A percentile compares a stretch with the other conserved stretches of the same genome.
Evolutionary conservation across 1,140 invertebrate genomes (phyloP).

Genomic region (Drosophila ficusphila): DNA sequence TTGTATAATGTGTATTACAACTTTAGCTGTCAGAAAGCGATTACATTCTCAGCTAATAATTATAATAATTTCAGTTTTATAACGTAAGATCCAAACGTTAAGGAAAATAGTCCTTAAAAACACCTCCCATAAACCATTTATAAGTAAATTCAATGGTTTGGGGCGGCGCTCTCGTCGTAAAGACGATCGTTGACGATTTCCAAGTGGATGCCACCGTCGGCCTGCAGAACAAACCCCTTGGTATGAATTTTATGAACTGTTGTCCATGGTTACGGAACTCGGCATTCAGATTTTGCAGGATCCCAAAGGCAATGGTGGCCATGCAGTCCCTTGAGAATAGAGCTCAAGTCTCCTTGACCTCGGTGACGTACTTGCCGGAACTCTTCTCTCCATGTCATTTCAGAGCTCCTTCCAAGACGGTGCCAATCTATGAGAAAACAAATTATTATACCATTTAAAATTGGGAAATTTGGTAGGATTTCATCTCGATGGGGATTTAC

Average conservation of each 20-base stretch:
- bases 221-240: conserved; percentile 58
- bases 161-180: conserved; percentile 37
- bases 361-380: conserved; percentile 17
- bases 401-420: conserved; percentile 52
- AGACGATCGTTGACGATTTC: conserved; percentile 70
- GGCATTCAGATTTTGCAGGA: conserved; percentile 85
- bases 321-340: conserved; percentile 87
- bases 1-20: conserved; percentile 6
- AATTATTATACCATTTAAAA: not conserved
- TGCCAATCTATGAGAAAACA: conserved; percentile 44
- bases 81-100: no score
- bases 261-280: conserved; percentile 83
- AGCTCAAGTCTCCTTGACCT: conserved; percentile 84
- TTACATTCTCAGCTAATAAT: conserved; percentile 2
- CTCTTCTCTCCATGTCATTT: conserved; percentile 1
- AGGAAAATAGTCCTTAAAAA: no score
- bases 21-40: conserved; percentile 3
- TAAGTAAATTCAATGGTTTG: not conserved
- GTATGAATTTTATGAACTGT: conserved; percentile 85
- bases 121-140: no score
- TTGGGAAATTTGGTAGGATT: no score
- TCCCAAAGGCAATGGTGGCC: conserved; percentile 86
- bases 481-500: conserved; percentile 84
- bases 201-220: conserved; percentile 44
- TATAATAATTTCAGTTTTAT: no score